phyloP scores from a whole-genome alignment of 2,888 invertebrate genomes.

The Cheilosia pagana region DNA sequence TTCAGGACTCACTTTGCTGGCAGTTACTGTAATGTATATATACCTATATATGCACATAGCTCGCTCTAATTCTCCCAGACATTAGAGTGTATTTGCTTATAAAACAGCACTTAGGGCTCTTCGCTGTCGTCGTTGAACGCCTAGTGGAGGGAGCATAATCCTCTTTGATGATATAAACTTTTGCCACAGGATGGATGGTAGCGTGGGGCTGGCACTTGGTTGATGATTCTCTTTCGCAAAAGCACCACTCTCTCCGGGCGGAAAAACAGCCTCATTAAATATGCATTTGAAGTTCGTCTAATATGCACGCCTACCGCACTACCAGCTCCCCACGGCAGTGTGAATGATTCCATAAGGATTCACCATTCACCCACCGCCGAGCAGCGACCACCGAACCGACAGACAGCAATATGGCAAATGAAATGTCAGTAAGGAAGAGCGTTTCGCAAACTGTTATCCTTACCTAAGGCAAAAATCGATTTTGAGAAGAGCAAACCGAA shows the following conservation, averaged over 20 bases:
- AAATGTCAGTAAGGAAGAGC: constrained; percentile 30
- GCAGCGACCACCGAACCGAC: too few species aligned
- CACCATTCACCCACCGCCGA: constrained; percentile 5
- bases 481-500: constrained; percentile 24
- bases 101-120: constrained; percentile 66
- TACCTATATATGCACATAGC: not conserved
- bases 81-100: constrained; percentile 65
- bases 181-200: constrained; percentile 14
- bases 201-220: not conserved
- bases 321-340: constrained; percentile 9
- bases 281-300: constrained; percentile 71
- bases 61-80: constrained; percentile 37
- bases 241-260: constrained; percentile 41
- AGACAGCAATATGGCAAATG: not conserved
- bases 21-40: constrained; percentile 21
- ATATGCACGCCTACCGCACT: constrained; percentile 70
- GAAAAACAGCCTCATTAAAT: constrained; percentile 71
- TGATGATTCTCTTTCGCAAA: constrained; percentile 48
- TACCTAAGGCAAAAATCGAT: constrained; percentile 67
- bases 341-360: constrained; percentile 48
- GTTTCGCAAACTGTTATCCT: constrained; percentile 57
- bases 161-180: constrained; percentile 67
- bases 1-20: constrained; percentile 4
- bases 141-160: constrained; percentile 32
- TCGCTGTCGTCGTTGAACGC: not conserved